Evolutionary conservation across 2,113 vertebrate species (phyloP), one percentile per base, ranked within the genome.

Genomic region (Etheostoma cragini): DNA sequence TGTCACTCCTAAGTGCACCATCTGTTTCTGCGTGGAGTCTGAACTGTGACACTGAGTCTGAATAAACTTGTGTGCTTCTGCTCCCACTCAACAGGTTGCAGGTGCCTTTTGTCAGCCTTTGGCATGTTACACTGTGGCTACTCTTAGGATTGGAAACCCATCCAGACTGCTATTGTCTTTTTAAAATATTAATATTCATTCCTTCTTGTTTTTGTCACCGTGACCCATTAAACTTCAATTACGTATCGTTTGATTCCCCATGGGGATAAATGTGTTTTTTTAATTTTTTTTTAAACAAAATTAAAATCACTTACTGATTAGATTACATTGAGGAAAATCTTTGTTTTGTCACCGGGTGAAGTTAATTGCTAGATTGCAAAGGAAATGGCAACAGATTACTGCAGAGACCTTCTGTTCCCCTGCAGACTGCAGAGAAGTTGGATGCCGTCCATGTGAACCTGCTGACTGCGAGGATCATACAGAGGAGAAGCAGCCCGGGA

Each of bases 151-250:
- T 83, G 80, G n/a, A 77, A 85, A 78, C 63, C 35, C 56, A 81
- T 47, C 66, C 77, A 60, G 74, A 30, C 45, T 3, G 19, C 64
- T 54, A 53, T 79, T 86, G 75, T 89, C 73, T 84, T 63, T 80
- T 74, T 68, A 71, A 85, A 81, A 85, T 85, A 90, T 88, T 76
- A 80, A 88, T 86, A 85, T 86, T 91, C 80, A 84, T 76, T 63
- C 86, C 60, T 65, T 64, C 72, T 86, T 81, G 72, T 80, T 89
- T 83, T 88, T 90, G 79, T 81, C 76, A 82, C 78, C 1, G 72
- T 88, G 84, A 84, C 72, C 74, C 83, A 92, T 92, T 92, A 89
- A 91, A 92, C 87, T 85, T 83, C 81, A 88, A 78, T 91, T 91
- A 91, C 82, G 83, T 85, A 72, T 88, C 77, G 85, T 78, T 86